Percentiles rank a stretch among this genome's conserved stretches.
Conservation (phyloP, 2,888 invertebrate species). For the Dichetophora obliterata region DNA sequence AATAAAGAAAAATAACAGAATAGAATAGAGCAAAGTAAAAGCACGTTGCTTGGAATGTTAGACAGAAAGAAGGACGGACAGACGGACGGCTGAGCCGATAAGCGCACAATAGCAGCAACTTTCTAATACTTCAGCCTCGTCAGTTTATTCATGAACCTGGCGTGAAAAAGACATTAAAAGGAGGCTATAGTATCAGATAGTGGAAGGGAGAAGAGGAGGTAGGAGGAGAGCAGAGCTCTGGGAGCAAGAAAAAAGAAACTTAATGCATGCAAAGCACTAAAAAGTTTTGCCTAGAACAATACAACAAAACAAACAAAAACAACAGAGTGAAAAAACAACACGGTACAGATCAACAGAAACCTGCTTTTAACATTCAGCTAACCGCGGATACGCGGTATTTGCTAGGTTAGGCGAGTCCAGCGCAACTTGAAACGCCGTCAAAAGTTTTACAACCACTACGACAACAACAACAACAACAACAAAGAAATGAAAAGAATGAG, state of each 20-base stretch:
- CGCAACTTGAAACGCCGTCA: no score
- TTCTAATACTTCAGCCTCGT: background rate
- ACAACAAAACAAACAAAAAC: no score
- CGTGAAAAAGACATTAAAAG: constrained; percentile 17
- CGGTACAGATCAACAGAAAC: no score
- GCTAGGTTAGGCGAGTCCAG: no score
- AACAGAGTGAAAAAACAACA: no score
- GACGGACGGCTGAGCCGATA: background rate
- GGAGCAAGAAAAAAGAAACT: background rate
- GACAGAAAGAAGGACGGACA: background rate
- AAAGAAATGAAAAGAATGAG: constrained; percentile 12
- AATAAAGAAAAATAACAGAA: background rate
- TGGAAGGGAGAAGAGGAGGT: background rate
- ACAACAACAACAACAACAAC: constrained; percentile 10
- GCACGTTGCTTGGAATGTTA: background rate
- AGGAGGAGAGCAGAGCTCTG: background rate
- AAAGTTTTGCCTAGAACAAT: no score
- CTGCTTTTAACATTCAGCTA: no score
- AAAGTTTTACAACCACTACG: constrained; percentile 10
- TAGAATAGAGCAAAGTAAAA: background rate
- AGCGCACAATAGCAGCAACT: no score
- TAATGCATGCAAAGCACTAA: no score
- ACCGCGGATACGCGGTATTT: no score
- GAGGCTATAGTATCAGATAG: background rate
- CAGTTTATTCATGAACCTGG: constrained; percentile 18